Percentiles rank a stretch among this genome's conserved stretches.
These are phyloP conservation scores for Eulithis testata DNA, from an alignment of 2,888 invertebrate species.

Conservation along the genomic window DNA sequence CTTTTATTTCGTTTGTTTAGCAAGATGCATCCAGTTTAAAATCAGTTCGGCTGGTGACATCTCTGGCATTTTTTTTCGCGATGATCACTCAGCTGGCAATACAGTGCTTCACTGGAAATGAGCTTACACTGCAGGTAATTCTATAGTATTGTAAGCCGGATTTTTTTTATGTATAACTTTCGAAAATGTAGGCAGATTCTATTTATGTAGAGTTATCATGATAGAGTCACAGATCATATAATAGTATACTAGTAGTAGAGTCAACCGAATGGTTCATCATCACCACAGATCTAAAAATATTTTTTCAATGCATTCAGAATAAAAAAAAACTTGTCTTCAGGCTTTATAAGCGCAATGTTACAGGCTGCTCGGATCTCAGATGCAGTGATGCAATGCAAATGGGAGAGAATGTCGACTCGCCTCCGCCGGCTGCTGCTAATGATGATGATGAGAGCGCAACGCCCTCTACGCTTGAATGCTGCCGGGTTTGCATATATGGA, in stretches of 20 bases:
- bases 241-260: too few relatives aligned
- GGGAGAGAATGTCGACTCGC: slow-evolving; percentile 68
- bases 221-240: too few relatives aligned
- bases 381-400: slow-evolving; percentile 70
- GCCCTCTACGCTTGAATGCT: slow-evolving; percentile 71
- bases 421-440: slow-evolving; percentile 61
- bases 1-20: slow-evolving; percentile 51
- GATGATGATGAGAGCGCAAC: slow-evolving; percentile 75
- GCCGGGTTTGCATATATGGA: slow-evolving; percentile 79
- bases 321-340: neutral
- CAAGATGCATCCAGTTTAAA: slow-evolving; percentile 75
- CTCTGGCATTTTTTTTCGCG: slow-evolving; percentile 74
- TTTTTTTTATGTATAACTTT: too few relatives aligned
- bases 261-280: too few relatives aligned
- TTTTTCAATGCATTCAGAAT: too few relatives aligned
- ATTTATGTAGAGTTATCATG: too few relatives aligned
- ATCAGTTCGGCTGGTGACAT: slow-evolving; percentile 69
- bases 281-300: too few relatives aligned
- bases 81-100: slow-evolving; percentile 77
- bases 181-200: too few relatives aligned
- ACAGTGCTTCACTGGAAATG: slow-evolving; percentile 76
- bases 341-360: neutral
- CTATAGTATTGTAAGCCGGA: too few relatives aligned
- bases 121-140: slow-evolving; percentile 68
- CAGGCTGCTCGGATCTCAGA: slow-evolving; percentile 68